phyloP scores from a whole-genome alignment of 2,888 invertebrate species.

The Ceraclea dissimilis region DNA sequence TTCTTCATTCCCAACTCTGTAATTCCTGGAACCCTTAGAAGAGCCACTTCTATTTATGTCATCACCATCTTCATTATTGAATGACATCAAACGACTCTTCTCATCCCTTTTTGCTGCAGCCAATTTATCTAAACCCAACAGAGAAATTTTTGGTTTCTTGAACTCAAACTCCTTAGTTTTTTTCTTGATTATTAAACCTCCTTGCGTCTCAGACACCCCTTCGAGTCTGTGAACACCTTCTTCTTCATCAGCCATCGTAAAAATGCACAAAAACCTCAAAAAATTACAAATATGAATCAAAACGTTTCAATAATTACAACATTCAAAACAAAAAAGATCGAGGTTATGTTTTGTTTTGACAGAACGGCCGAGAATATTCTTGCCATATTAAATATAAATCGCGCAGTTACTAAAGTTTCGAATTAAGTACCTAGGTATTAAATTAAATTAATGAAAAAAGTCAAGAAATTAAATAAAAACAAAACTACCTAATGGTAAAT shows the following conservation, averaged over 20 bases:
- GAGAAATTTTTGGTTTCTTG: constrained; percentile 68
- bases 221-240: constrained; percentile 63
- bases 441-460: too few relatives aligned
- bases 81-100: constrained; percentile 57
- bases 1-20: constrained; percentile 73
- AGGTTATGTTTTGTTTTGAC: constrained; percentile 1
- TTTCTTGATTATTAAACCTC: constrained; percentile 67
- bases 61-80: constrained; percentile 43
- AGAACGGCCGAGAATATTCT: too few relatives aligned
- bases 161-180: constrained; percentile 56
- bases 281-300: neutral
- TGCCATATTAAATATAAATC: too few relatives aligned
- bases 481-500: too few relatives aligned
- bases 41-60: constrained; percentile 30
- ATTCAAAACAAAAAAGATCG: neutral
- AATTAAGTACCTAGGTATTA: too few relatives aligned
- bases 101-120: constrained; percentile 70
- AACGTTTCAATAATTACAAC: neutral
- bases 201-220: constrained; percentile 55
- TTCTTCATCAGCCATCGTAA: constrained; percentile 36
- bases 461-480: too few relatives aligned
- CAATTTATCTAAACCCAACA: constrained; percentile 77
- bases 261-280: neutral
- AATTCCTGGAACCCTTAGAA: constrained; percentile 49
- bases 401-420: too few relatives aligned